These are phyloP conservation scores for Limnothrissa miodon DNA, from an alignment of 2,113 vertebrate genomes.

Conservation along the genomic window DNA sequence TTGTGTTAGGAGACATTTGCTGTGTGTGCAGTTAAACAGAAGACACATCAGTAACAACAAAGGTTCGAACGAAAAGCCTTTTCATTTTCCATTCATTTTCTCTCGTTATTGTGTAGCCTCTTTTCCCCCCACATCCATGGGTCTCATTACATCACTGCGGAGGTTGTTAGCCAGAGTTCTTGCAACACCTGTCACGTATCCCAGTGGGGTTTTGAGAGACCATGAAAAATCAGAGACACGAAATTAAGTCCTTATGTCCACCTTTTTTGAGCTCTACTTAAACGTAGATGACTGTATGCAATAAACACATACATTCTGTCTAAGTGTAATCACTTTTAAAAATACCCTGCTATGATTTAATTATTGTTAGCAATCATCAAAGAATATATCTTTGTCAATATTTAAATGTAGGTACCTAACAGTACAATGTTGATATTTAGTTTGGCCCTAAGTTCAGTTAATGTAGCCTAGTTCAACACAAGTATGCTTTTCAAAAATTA, in stretches of 20 bases:
- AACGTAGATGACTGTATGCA: background rate
- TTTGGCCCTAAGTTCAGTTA: no score
- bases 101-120: conserved; percentile 18
- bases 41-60: conserved; percentile 18
- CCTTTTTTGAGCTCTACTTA: no score
- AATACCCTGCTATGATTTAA: background rate
- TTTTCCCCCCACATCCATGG: conserved; percentile 1
- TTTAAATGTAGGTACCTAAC: background rate
- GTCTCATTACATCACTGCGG: background rate
- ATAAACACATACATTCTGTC: background rate
- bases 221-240: background rate
- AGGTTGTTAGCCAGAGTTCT: background rate
- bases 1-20: conserved; percentile 20
- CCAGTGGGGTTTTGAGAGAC: background rate
- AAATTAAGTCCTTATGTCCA: background rate
- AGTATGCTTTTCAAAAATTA: background rate
- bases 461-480: background rate
- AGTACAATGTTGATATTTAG: background rate
- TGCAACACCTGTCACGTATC: conserved; percentile 13
- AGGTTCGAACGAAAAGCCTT: conserved; percentile 20
- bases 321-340: background rate
- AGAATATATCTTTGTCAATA: no score
- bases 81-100: conserved; percentile 10
- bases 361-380: background rate
- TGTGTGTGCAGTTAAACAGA: conserved; percentile 24